phyloP scores from a whole-genome alignment of 2,797 vertebrate species.

The Mormyrops attenuatus region DNA sequence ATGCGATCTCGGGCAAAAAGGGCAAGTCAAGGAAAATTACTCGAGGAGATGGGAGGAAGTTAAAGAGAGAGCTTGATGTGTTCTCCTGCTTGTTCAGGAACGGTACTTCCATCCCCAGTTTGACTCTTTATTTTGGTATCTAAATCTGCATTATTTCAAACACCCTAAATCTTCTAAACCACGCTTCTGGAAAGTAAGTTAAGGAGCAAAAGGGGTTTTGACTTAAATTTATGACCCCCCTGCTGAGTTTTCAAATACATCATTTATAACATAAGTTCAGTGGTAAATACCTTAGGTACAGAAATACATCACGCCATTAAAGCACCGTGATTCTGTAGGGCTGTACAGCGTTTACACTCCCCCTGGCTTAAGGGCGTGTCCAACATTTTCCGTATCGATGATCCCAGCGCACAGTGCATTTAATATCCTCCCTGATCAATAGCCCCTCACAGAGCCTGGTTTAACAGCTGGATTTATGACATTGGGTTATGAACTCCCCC shows the following conservation, averaged over 20 bases:
- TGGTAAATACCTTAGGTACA: slow-evolving; percentile 7
- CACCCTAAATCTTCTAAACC: slow-evolving; percentile 12
- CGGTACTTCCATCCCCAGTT: not conserved
- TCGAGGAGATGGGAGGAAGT: not conserved
- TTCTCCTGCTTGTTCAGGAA: not conserved
- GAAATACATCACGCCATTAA: not conserved
- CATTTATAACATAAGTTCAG: not conserved
- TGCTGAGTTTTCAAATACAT: not conserved
- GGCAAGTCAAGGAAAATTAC: not conserved
- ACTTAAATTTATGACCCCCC: slow-evolving; percentile 11
- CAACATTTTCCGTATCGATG: slow-evolving; percentile 17
- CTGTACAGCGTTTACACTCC: slow-evolving; percentile 3
- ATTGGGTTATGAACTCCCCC: slow-evolving; percentile 19
- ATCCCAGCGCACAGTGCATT: slow-evolving; percentile 24
- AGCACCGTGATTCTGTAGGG: not conserved
- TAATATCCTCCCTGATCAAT: slow-evolving; percentile 25
- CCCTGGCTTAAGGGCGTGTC: slow-evolving; percentile 13
- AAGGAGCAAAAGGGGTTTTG: not conserved
- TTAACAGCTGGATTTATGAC: slow-evolving; percentile 31
- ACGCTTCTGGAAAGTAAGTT: slow-evolving; percentile 13
- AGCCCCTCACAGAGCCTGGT: slow-evolving; percentile 18
- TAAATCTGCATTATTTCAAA: not conserved
- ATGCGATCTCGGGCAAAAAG: not conserved
- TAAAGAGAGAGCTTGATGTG: slow-evolving; percentile 7
- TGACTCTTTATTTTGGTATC: not conserved